phyloP scores from a whole-genome alignment of 2,888 invertebrate species.

The Ophioninae sp. region DNA sequence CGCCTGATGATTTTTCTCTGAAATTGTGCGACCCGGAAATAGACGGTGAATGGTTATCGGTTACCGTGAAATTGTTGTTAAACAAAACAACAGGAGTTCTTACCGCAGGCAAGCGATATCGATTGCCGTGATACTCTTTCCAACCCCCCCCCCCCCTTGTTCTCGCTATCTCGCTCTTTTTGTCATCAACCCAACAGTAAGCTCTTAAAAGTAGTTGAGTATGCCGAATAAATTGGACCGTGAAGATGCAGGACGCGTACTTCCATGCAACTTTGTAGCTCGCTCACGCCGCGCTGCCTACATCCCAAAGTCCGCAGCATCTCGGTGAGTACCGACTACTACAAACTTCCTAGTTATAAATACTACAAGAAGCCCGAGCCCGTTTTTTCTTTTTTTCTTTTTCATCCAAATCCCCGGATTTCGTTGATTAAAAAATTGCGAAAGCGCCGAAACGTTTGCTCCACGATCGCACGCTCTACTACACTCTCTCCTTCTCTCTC shows the following conservation, averaged over 20 bases:
- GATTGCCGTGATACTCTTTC: neutral
- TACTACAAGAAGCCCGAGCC: neutral
- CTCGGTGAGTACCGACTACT: neutral
- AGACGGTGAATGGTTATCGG: neutral
- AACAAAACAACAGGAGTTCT: slow-evolving; percentile 10
- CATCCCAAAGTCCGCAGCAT: neutral
- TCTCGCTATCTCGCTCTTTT: neutral
- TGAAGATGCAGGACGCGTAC: slow-evolving; percentile 33
- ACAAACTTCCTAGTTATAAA: slow-evolving; percentile 17
- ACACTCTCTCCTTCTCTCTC: too few relatives aligned
- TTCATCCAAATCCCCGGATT: neutral
- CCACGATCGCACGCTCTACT: neutral
- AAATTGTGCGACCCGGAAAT: neutral
- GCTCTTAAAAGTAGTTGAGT: slow-evolving; percentile 37
- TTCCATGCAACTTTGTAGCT: slow-evolving; percentile 18
- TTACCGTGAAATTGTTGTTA: neutral
- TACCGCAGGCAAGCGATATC: neutral
- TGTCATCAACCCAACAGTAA: slow-evolving; percentile 2
- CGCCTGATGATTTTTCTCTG: neutral
- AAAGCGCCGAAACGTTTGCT: slow-evolving; percentile 9
- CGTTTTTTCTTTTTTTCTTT: neutral
- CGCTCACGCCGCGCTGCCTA: slow-evolving; percentile 6
- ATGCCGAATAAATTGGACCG: slow-evolving; percentile 31
- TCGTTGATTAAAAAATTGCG: slow-evolving; percentile 41
- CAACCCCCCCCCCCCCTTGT: neutral